phyloP scores from a whole-genome alignment of 2,797 vertebrate genomes.

The Psittacula echo region DNA sequence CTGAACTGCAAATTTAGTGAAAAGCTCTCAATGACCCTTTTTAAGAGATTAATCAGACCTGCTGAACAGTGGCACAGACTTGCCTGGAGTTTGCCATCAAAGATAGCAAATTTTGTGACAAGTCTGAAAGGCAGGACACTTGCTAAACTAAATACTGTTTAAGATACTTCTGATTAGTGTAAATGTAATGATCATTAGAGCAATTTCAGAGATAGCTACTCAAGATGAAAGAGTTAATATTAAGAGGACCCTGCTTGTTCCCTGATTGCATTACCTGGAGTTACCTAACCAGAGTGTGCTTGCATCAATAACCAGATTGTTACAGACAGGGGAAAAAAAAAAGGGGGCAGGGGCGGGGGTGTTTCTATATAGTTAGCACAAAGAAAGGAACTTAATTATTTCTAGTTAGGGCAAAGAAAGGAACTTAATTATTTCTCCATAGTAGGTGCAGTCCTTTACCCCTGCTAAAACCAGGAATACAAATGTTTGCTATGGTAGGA shows the following conservation, averaged over 20 bases:
- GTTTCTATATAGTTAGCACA: not conserved
- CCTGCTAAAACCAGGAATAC: not conserved
- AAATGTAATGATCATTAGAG: not conserved
- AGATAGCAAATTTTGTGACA: not conserved
- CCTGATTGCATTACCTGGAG: not conserved
- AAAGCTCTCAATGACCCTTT: not conserved
- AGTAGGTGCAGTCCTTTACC: not conserved
- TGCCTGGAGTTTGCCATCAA: not conserved
- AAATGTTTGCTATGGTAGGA: not conserved
- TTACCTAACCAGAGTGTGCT: not conserved
- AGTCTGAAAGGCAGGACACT: not conserved
- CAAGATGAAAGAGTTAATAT: not conserved
- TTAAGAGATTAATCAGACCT: not conserved
- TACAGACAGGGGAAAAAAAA: not conserved
- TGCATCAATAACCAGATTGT: not conserved
- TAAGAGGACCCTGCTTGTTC: not conserved
- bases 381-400: not conserved
- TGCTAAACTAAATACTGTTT: not conserved
- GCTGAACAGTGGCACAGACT: not conserved
- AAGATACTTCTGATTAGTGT: not conserved
- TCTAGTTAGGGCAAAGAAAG: not conserved
- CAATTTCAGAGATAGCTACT: not conserved
- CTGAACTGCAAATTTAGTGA: not conserved
- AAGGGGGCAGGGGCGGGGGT: not conserved
- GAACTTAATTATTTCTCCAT: not conserved